These are phyloP conservation scores for Narcine bancroftii DNA, from an alignment of 2,113 vertebrate genomes.

Conservation along the genomic window DNA sequence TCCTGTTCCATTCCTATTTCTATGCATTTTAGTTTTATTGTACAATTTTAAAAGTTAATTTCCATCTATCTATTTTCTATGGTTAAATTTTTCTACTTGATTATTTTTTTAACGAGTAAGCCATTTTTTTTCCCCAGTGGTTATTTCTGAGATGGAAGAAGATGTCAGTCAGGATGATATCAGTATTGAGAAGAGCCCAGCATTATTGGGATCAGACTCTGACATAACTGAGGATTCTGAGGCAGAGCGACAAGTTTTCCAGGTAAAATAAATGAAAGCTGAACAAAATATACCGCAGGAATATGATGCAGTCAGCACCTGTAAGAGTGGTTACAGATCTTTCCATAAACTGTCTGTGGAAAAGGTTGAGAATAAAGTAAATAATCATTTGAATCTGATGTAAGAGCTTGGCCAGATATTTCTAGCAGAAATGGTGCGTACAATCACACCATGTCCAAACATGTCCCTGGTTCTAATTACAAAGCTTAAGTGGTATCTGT, in stretches of 20 bases:
- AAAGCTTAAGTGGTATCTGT: too few species aligned
- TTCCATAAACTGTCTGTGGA: background rate
- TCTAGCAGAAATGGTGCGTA: too few species aligned
- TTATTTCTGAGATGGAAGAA: constrained; percentile 48
- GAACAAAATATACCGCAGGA: background rate
- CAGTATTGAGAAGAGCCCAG: constrained; percentile 44
- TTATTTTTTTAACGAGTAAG: background rate
- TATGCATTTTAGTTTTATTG: background rate
- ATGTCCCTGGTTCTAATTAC: too few species aligned
- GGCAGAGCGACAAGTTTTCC: constrained; percentile 41
- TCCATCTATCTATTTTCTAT: background rate
- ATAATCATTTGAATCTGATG: background rate
- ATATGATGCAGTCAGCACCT: background rate
- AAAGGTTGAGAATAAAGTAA: background rate
- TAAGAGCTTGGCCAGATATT: background rate
- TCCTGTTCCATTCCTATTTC: background rate
- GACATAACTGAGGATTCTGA: constrained; percentile 43
- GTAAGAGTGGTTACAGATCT: background rate
- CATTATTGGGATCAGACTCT: constrained; percentile 45
- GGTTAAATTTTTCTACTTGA: background rate
- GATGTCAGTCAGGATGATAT: constrained; percentile 45
- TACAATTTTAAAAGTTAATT: background rate
- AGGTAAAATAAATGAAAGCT: constrained; percentile 44
- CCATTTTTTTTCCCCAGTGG: constrained; percentile 13
- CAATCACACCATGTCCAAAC: too few species aligned